phyloP scores from a whole-genome alignment of 1,140 invertebrate genomes.

The Papilio dardanus region DNA sequence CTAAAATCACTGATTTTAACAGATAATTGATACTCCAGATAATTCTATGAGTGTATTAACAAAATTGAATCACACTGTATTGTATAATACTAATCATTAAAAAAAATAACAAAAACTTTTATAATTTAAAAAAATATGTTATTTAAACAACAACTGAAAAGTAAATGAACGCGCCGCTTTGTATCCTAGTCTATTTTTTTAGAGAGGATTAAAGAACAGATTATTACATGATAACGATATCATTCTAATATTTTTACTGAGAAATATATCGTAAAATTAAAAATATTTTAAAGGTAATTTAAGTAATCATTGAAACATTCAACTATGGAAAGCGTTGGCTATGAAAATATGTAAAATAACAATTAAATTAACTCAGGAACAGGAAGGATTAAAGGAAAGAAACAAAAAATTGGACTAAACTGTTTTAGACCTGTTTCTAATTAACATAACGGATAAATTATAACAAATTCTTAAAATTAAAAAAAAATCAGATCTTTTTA shows the following conservation, averaged over 20 bases:
- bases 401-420: too few relatives aligned
- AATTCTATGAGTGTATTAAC: background rate
- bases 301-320: too few relatives aligned
- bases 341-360: too few relatives aligned
- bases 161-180: background rate
- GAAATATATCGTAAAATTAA: too few relatives aligned
- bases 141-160: background rate
- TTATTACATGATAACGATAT: slow-evolving; percentile 1
- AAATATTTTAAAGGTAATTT: too few relatives aligned
- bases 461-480: too few relatives aligned
- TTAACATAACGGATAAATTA: too few relatives aligned
- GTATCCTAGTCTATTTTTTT: background rate
- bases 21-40: slow-evolving; percentile 8
- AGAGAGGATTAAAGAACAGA: background rate
- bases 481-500: too few relatives aligned
- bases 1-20: slow-evolving; percentile 2
- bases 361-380: too few relatives aligned
- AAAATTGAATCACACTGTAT: background rate
- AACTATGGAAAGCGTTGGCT: too few relatives aligned
- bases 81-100: background rate
- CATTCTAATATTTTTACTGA: background rate
- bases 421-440: too few relatives aligned
- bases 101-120: background rate
- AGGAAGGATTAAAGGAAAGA: too few relatives aligned
- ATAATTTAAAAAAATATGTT: background rate